Conservation (phyloP, 1,140 invertebrate genomes). For the Cylas formicarius region DNA sequence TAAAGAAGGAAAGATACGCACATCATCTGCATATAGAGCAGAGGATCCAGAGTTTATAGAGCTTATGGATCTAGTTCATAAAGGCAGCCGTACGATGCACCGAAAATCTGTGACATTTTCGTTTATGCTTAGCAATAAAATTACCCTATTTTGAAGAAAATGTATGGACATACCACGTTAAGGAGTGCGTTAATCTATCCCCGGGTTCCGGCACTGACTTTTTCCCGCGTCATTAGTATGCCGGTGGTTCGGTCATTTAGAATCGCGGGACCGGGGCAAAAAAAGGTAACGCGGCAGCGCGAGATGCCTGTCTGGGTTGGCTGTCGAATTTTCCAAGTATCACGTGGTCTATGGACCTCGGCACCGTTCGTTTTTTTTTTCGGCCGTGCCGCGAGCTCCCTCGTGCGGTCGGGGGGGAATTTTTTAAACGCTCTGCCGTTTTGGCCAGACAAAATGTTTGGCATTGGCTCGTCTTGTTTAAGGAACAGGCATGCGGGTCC, state of each 20-base stretch:
- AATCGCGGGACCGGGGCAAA: constrained; percentile 9
- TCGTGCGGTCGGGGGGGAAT: constrained; percentile 13
- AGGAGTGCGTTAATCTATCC: no score
- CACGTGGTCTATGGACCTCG: constrained; percentile 28
- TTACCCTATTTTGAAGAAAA: no score
- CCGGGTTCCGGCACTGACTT: no score
- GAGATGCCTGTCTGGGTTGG: constrained; percentile 19
- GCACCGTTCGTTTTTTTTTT: constrained; percentile 18
- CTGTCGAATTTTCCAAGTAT: constrained; percentile 20
- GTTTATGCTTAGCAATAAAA: no score
- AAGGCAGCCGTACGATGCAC: no score
- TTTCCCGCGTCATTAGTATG: constrained; percentile 23
- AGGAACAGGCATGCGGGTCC: constrained; percentile 18
- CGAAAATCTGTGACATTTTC: no score
- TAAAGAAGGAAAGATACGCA: no score
- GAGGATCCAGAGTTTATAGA: no score
- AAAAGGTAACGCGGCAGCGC: constrained; percentile 15
- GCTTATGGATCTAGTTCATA: no score
- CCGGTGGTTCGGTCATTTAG: constrained; percentile 21
- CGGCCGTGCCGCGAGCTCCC: no score
- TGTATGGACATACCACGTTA: no score
- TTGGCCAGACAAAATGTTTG: constrained; percentile 22
- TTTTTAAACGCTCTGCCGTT: constrained; percentile 11
- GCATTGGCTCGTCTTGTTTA: constrained; percentile 23
- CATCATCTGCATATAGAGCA: no score